Conservation (phyloP, 1,140 invertebrate species). For the Mizuhopecten yessoensis region DNA sequence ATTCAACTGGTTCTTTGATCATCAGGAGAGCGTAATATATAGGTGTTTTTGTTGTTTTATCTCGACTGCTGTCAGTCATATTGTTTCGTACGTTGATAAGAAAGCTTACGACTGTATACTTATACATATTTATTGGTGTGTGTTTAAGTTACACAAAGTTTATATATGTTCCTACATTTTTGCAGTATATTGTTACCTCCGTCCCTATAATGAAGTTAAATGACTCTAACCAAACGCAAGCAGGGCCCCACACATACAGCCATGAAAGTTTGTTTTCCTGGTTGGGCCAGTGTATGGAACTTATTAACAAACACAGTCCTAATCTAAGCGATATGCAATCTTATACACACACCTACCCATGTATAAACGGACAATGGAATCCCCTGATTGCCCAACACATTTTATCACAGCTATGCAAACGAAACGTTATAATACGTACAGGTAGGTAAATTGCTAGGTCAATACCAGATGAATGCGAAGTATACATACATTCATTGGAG, state of each 20-base stretch:
- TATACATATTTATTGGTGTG: background rate
- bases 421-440: background rate
- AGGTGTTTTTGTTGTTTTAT: too few species aligned
- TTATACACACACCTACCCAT: background rate
- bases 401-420: background rate
- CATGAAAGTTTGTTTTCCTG: background rate
- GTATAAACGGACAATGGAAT: background rate
- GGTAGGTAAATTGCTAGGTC: slow-evolving; percentile 1
- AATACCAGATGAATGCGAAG: background rate
- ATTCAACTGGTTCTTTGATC: too few species aligned
- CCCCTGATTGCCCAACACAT: background rate
- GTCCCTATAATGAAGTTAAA: background rate
- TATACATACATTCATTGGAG: background rate
- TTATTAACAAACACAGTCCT: background rate
- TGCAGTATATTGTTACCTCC: background rate
- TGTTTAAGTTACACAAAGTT: background rate
- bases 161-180: background rate
- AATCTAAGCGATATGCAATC: background rate
- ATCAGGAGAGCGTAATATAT: too few species aligned
- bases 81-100: background rate
- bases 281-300: background rate
- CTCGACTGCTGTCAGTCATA: too few species aligned
- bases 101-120: background rate
- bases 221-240: background rate
- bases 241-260: background rate